Base-by-base conservation (phyloP, 1,140 invertebrate genomes). In the Neodiprion fabricii region DNA sequence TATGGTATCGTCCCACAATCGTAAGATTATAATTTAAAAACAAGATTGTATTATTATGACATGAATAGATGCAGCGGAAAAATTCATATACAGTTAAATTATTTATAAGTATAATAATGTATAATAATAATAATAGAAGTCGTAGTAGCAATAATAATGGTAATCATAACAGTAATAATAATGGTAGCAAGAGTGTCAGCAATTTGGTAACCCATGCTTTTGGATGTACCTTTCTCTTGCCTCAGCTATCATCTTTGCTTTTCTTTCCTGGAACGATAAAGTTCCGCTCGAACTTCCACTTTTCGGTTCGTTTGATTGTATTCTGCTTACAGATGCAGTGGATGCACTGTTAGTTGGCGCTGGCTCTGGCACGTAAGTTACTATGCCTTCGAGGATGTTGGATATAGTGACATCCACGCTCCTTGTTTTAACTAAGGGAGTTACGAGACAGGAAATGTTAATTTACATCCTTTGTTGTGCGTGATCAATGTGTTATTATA, bases 351-450 rank as follows among this genome's bases (percentile, higher is more conserved):
- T 67, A 2, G 75, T 53, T 12, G 82, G 76, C 75, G 80, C 77
- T 70, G 86, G 80, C 83, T 93, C 91, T 9, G 93, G 92, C n/a
- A 88, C 91, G 82, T 92, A 94, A 49, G 90, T 88, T 17, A 94
- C 91, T 70, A 91, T 89, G 47, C 94, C 94, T 85, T 96, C 94
- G 11, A 96, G 86, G 82, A 96, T 93, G 86, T 96, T 95, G 11
- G 94, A 92, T 73, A 96, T 94, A 9, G 95, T 95, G 28, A 92
- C 85, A 83, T 95, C 94, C 23, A 95, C 92, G 85, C 92, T 95
- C 81, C 91, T 91, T n/a, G 95, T 95, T 85, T 90, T 90, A 21
- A 90, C 94, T 96, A 83, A 67, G 88, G 91, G 78, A 77, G 69
- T 71, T 48, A 76, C 48, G 47, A 21, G 76, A 66, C 70, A 74